phyloP scores from a whole-genome alignment of 2,888 invertebrate genomes.

The Neocrepidodera transversa region DNA sequence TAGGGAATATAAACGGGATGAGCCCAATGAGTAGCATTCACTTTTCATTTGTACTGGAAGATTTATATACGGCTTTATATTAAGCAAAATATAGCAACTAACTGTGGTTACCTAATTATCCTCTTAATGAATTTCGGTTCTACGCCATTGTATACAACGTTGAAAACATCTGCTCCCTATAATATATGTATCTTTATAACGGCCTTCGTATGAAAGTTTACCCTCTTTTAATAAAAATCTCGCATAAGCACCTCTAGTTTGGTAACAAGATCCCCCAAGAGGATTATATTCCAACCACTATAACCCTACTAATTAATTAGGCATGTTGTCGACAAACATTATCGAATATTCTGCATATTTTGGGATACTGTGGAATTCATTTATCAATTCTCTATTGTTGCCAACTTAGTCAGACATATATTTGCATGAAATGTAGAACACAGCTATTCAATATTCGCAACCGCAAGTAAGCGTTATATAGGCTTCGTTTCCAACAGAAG shows the following conservation, averaged over 20 bases:
- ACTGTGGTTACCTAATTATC: no score
- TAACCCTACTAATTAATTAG: background rate
- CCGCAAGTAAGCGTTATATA: background rate
- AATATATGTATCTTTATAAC: no score
- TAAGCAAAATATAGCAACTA: no score
- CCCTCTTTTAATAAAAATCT: no score
- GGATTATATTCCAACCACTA: background rate
- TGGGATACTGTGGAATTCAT: background rate
- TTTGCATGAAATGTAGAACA: background rate
- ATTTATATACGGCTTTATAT: no score
- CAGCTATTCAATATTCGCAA: background rate
- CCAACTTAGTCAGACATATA: background rate
- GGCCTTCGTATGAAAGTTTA: no score
- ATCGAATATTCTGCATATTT: slow-evolving; percentile 1
- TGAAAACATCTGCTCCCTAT: no score
- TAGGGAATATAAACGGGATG: no score
- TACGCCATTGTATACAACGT: no score
- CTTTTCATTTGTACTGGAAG: no score
- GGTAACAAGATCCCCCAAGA: background rate
- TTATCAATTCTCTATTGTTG: background rate
- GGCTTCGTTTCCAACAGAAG: background rate
- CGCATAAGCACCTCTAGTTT: background rate
- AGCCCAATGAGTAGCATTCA: no score
- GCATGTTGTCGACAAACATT: background rate
- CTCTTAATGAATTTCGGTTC: no score